Evolutionary conservation across 2,797 vertebrate species (phyloP).

Genomic region (Lepus oiostolus): DNA sequence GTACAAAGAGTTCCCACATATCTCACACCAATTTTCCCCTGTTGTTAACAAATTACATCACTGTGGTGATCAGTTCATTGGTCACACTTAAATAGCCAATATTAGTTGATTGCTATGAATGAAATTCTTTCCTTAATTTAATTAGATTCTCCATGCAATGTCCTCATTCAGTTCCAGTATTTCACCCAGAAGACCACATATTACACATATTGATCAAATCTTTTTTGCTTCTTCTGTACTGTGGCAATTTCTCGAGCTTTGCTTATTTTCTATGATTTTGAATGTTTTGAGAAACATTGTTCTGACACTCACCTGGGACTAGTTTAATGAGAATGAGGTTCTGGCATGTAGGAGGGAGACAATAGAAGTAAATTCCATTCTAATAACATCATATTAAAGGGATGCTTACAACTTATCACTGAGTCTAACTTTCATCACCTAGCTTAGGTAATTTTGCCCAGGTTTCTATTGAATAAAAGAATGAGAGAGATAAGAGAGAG

Average conservation of each 20-base stretch:
- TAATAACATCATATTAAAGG: not conserved
- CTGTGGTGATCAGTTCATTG: not conserved
- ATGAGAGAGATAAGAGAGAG: too few relatives aligned
- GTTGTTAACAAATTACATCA: not conserved
- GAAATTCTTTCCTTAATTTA: not conserved
- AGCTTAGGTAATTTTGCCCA: not conserved
- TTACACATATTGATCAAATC: not conserved
- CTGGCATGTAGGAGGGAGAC: not conserved
- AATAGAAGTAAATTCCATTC: not conserved
- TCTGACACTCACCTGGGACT: not conserved
- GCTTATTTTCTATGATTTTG: not conserved
- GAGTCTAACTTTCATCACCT: not conserved
- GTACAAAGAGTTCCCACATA: not conserved
- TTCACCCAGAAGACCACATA: not conserved
- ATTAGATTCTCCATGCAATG: not conserved
- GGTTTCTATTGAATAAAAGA: not conserved
- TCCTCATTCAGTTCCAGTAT: conserved; percentile 20
- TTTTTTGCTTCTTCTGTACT: not conserved
- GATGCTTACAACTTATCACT: too few relatives aligned
- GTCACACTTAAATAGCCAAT: not conserved
- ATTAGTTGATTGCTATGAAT: not conserved
- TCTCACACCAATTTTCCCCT: not conserved
- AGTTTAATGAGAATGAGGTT: not conserved
- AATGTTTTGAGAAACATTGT: not conserved
- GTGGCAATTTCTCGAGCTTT: not conserved